These are phyloP conservation scores for Yponomeuta evonymella DNA, from an alignment of 2,888 invertebrate genomes.

Conservation along the genomic window DNA sequence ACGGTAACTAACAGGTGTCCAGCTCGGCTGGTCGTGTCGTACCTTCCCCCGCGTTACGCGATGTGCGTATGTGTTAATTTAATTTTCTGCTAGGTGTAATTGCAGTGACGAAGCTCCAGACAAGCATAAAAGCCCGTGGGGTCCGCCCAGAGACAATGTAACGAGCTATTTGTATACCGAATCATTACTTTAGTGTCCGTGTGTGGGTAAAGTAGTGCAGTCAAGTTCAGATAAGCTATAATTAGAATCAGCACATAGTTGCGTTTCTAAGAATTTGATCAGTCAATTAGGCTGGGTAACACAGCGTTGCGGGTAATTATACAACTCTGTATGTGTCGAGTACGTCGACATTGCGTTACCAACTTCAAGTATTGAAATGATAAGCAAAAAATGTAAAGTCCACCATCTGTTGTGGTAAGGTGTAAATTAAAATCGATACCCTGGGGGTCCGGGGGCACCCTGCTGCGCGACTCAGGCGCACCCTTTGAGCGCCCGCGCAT, in stretches of 20 bases:
- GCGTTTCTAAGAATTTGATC: constrained; percentile 7
- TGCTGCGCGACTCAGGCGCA: constrained; percentile 36
- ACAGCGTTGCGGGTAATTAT: not conserved
- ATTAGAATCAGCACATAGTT: constrained; percentile 6
- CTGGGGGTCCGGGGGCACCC: constrained; percentile 37
- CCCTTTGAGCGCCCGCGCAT: constrained; percentile 49
- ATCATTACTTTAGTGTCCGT: constrained; percentile 37
- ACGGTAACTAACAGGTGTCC: constrained; percentile 30
- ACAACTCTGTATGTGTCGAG: not conserved
- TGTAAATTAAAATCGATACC: constrained; percentile 36
- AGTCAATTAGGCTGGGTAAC: constrained; percentile 8
- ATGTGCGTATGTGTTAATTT: constrained; percentile 72
- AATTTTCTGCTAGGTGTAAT: constrained; percentile 72
- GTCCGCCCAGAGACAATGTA: constrained; percentile 51
- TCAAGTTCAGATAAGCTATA: not conserved
- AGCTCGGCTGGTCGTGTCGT: constrained; percentile 35
- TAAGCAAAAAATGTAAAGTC: constrained; percentile 18
- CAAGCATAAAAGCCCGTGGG: constrained; percentile 34
- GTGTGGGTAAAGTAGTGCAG: constrained; percentile 20
- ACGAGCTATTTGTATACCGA: constrained; percentile 50
- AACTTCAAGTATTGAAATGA: not conserved
- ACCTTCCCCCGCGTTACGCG: constrained; percentile 52
- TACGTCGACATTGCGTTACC: not conserved
- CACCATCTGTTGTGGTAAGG: constrained; percentile 34
- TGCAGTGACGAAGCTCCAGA: constrained; percentile 46